Evolutionary conservation across 1,140 invertebrate species (phyloP), one percentile per base, ranked within the genome.

Genomic region (Microplitis mediator): DNA sequence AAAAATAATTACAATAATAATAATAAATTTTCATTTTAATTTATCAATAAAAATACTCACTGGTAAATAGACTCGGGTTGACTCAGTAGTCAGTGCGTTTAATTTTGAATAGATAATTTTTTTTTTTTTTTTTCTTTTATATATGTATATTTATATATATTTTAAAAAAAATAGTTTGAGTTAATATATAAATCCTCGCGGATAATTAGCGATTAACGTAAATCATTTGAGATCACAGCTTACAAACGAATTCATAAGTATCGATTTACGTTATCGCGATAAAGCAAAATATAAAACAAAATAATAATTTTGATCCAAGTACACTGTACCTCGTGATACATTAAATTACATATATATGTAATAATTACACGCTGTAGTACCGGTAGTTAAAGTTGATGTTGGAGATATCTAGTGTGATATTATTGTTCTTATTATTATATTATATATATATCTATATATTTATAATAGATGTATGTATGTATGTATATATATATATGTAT

Each of bases 161-260:
- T 61, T 61, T 11, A 32, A 13, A 61, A 61, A 32, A 61, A 61
- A 32, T 61, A 14, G 16, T 23, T 13, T 5, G 23, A 32, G 13
- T 61, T 32, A 35, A 9, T n/a, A 39, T 63, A 63, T 63, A 63
- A 63, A 63, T 11, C 31, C 13, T 36, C 13, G 16, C 60, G 16
- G 60, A 34, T 34, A 63, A 35, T 63, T 60, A n/a, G 32, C 45
- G 39, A 71, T 45, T 45, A 71, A n/a, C 31, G 69, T 45, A 65
- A 50, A 64, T 71, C 69, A 71, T 71, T 51, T 64, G 61, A 71
- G 69, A 71, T 71, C 69, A 71, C 69, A 71, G 50, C 69, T 71
- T 71, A 71, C 11, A 71, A 71, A 71, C 9, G 69, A 71, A 71
- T 64, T 64, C 61, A 56, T 64, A 65, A 71, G 69, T 71, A 71